Conservation (phyloP, 2,888 invertebrate genomes). For the Xanthostigma xanthostigma region DNA sequence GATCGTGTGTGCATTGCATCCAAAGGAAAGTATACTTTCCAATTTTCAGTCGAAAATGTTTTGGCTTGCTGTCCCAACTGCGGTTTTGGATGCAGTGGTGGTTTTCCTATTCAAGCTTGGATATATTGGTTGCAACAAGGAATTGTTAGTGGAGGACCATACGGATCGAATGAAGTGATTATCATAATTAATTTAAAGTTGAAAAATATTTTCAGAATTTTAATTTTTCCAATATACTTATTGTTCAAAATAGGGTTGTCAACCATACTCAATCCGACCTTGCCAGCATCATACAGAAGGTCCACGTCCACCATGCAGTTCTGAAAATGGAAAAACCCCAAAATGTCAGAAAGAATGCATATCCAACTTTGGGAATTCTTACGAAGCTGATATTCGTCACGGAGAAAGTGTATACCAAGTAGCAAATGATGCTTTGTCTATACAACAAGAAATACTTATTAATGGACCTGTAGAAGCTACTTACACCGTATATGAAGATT, state of each 20-base stretch:
- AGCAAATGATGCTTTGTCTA: too few relatives aligned
- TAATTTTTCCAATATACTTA: not conserved
- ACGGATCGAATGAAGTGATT: conserved; percentile 40
- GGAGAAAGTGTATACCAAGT: conserved; percentile 41
- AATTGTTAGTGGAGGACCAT: conserved; percentile 69
- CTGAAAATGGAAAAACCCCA: conserved; percentile 50
- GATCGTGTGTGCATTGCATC: conserved; percentile 67
- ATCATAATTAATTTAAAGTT: not conserved
- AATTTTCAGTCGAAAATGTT: conserved; percentile 66
- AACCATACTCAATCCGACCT: conserved; percentile 59
- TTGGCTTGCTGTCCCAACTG: conserved; percentile 59
- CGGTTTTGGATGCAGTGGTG: conserved; percentile 69
- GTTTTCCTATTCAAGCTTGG: conserved; percentile 65
- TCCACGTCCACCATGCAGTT: conserved; percentile 45
- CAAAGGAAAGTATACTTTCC: conserved; percentile 47
- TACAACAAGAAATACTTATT: too few relatives aligned
- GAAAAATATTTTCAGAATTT: too few relatives aligned
- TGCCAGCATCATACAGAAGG: conserved; percentile 77
- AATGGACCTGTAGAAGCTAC: too few relatives aligned
- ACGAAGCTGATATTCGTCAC: conserved; percentile 52
- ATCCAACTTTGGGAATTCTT: conserved; percentile 46
- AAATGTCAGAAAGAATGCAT: conserved; percentile 33
- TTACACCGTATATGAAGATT: conserved; percentile 51
- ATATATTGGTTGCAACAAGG: conserved; percentile 62
- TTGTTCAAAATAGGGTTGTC: conserved; percentile 42